Conservation (phyloP, 2,888 invertebrate genomes). For the Cantharis flavilabris region DNA sequence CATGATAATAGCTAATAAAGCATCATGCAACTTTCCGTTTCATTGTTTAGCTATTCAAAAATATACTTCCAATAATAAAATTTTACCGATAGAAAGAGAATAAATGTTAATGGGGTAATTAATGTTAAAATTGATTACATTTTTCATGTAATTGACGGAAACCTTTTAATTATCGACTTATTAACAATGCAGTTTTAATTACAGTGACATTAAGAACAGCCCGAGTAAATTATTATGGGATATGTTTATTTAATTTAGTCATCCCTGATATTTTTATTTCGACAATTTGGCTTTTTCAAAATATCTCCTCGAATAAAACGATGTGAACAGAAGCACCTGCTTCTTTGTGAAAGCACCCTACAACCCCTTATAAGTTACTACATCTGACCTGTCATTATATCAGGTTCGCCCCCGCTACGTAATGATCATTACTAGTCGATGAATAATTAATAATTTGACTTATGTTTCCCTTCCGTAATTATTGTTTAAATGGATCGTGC, state of each 20-base stretch:
- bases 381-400: slow-evolving; percentile 55
- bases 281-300: background rate
- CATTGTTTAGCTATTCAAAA: background rate
- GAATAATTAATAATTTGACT: slow-evolving; percentile 50
- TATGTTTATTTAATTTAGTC: background rate
- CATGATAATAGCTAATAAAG: background rate
- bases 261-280: background rate
- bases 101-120: background rate
- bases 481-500: slow-evolving; percentile 37
- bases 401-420: slow-evolving; percentile 51
- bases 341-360: slow-evolving; percentile 20
- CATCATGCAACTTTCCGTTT: background rate
- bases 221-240: background rate
- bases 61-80: background rate
- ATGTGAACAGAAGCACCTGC: slow-evolving; percentile 26
- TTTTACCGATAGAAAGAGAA: background rate
- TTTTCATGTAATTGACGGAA: background rate
- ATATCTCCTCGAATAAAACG: slow-evolving; percentile 42
- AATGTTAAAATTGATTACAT: background rate
- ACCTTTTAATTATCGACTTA: background rate
- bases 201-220: background rate
- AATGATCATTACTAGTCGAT: slow-evolving; percentile 46
- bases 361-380: slow-evolving; percentile 51
- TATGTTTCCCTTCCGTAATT: slow-evolving; percentile 39
- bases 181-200: background rate